phyloP scores from a whole-genome alignment of 2,797 vertebrate genomes.

The Strix occidentalis region DNA sequence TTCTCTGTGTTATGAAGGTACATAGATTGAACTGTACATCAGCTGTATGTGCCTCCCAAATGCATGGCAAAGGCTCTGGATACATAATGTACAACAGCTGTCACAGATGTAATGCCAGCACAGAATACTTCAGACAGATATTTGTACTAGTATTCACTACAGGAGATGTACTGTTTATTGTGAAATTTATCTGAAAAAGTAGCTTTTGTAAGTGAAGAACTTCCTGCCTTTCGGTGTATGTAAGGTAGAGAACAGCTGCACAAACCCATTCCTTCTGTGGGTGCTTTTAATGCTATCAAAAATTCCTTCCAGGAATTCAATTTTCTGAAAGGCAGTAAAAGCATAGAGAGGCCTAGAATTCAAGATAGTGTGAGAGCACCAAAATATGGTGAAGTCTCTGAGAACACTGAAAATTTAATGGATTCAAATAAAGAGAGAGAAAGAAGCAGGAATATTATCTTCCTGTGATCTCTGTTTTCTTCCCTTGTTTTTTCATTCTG shows the following conservation, averaged over 20 bases:
- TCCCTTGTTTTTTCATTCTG: background rate
- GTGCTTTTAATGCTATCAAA: background rate
- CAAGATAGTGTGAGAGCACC: background rate
- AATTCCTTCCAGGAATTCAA: constrained; percentile 1
- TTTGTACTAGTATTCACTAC: background rate
- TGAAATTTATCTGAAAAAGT: background rate
- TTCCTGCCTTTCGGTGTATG: background rate
- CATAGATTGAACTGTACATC: background rate
- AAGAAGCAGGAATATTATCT: background rate
- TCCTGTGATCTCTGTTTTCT: background rate
- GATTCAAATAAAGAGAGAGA: background rate
- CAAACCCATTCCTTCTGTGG: background rate
- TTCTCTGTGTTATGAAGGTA: background rate
- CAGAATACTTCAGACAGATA: background rate
- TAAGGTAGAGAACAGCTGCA: background rate
- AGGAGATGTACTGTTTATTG: background rate
- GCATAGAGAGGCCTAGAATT: background rate
- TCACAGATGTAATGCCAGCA: background rate
- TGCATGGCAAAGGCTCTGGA: background rate
- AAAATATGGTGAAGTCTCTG: background rate
- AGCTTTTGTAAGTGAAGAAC: background rate
- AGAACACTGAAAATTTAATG: background rate
- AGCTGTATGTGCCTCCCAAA: background rate
- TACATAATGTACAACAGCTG: background rate
- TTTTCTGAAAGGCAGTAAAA: constrained; percentile 6